Conservation (phyloP, 2,797 vertebrate genomes). For the Catharus ustulatus region DNA sequence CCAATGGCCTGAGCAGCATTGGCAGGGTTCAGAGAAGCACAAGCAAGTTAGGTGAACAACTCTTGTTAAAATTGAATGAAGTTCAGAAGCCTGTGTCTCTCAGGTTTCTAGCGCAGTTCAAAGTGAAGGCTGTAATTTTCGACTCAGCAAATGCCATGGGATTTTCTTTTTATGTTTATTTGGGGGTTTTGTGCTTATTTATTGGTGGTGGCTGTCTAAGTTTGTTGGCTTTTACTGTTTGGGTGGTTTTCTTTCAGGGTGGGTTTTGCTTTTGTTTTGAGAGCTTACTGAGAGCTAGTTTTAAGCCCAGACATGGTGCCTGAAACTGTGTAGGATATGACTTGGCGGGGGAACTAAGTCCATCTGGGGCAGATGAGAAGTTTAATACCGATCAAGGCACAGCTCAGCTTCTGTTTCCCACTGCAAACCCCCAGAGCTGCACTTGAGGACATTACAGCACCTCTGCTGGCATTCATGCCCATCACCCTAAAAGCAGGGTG, state of each 20-base stretch:
- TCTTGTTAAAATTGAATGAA: neutral
- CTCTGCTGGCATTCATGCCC: neutral
- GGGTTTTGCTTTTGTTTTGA: neutral
- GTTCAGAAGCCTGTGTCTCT: neutral
- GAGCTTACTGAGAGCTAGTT: neutral
- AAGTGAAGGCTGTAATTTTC: neutral
- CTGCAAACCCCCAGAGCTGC: neutral
- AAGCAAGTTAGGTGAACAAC: neutral
- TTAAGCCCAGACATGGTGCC: neutral
- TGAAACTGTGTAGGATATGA: neutral
- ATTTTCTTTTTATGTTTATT: neutral
- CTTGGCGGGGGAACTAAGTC: neutral
- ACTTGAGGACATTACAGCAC: neutral
- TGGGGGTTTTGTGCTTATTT: neutral
- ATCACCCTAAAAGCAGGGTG: neutral
- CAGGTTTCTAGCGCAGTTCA: neutral
- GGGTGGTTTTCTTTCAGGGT: neutral
- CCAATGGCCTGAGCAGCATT: neutral
- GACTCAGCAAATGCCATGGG: neutral
- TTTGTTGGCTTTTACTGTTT: neutral
- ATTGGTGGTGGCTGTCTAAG: neutral
- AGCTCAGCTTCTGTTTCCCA: neutral
- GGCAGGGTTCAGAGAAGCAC: neutral
- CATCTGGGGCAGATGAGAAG: neutral
- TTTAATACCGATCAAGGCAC: neutral